Percentiles rank a stretch among this genome's conserved stretches.
These are phyloP conservation scores for Epinotia ramella DNA, from an alignment of 2,888 invertebrate species.

Conservation along the genomic window DNA sequence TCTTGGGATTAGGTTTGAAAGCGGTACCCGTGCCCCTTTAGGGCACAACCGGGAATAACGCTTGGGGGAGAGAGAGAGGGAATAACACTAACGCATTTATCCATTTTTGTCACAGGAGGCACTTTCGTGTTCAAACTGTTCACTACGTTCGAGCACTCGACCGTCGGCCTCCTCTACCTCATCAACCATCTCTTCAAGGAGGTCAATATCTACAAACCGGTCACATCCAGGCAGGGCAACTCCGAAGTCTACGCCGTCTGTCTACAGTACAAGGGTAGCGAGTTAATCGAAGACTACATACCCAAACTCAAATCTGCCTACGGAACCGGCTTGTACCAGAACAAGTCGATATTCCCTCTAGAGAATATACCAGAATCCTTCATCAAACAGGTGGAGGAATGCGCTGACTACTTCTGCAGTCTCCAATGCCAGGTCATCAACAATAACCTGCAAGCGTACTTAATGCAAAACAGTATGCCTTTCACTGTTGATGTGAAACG, in stretches of 20 bases:
- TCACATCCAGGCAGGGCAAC: slow-evolving; percentile 97
- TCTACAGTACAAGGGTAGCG: slow-evolving; percentile 83
- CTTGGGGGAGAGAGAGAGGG: no score
- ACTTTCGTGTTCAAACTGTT: slow-evolving; percentile 95
- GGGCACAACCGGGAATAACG: no score
- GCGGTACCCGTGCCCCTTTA: no score
- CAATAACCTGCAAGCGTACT: slow-evolving; percentile 87
- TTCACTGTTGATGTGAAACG: slow-evolving; percentile 75
- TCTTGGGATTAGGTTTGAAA: no score
- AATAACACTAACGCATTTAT: neutral
- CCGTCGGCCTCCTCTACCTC: slow-evolving; percentile 91
- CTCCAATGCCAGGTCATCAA: slow-evolving; percentile 89
- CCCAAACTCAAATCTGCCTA: slow-evolving; percentile 74
- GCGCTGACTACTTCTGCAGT: slow-evolving; percentile 87
- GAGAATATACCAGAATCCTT: slow-evolving; percentile 87
- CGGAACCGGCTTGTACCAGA: slow-evolving; percentile 70
- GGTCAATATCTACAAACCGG: slow-evolving; percentile 94
- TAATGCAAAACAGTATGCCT: slow-evolving; percentile 75
- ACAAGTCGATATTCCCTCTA: slow-evolving; percentile 85
- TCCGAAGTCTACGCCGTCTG: slow-evolving; percentile 96
- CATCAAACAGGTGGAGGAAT: slow-evolving; percentile 87
- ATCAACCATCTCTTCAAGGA: slow-evolving; percentile 90
- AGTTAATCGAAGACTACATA: slow-evolving; percentile 71
- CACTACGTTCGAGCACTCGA: slow-evolving; percentile 94
- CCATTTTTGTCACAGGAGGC: slow-evolving; percentile 85